A percentile compares a stretch with the other conserved stretches of the same genome.
These are phyloP conservation scores for Trissolcus japonicus DNA, from an alignment of 2,888 invertebrate species.

Conservation along the genomic window DNA sequence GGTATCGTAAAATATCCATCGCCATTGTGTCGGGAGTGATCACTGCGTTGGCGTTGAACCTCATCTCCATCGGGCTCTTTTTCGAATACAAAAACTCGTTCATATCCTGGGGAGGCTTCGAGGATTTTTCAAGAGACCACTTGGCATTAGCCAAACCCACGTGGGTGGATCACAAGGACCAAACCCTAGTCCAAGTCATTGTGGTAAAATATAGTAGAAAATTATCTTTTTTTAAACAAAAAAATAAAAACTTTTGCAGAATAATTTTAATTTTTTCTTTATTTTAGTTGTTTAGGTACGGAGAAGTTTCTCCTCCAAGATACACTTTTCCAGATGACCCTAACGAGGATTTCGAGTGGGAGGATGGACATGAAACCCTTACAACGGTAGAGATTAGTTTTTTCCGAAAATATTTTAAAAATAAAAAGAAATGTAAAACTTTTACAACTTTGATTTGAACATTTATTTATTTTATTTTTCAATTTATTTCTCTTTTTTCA, in stretches of 20 bases:
- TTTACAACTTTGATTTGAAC: not conserved
- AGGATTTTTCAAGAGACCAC: no score
- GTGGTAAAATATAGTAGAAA: not conserved
- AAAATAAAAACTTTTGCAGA: not conserved
- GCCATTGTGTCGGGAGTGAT: not conserved
- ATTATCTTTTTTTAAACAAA: not conserved
- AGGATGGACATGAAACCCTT: slow-evolving; percentile 87
- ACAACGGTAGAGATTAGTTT: slow-evolving; percentile 80
- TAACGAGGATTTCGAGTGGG: slow-evolving; percentile 85
- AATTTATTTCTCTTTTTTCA: slow-evolving; percentile 69
- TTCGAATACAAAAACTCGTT: slow-evolving; percentile 4
- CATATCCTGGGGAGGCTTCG: not conserved
- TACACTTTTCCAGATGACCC: slow-evolving; percentile 88
- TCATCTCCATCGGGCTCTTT: slow-evolving; percentile 1
- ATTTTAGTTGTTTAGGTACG: slow-evolving; percentile 86
- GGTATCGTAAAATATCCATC: not conserved
- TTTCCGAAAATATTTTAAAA: no score
- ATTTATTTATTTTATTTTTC: not conserved
- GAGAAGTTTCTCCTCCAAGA: slow-evolving; percentile 85
- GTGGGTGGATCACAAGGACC: not conserved
- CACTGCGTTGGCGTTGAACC: not conserved
- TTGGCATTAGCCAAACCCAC: not conserved
- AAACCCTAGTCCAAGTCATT: not conserved
- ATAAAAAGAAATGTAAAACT: no score
- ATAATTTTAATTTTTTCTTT: not conserved